Evolutionary conservation across 2,113 vertebrate species (phyloP), one percentile per base, ranked within the genome.

Genomic region (Setophaga kirtlandii): DNA sequence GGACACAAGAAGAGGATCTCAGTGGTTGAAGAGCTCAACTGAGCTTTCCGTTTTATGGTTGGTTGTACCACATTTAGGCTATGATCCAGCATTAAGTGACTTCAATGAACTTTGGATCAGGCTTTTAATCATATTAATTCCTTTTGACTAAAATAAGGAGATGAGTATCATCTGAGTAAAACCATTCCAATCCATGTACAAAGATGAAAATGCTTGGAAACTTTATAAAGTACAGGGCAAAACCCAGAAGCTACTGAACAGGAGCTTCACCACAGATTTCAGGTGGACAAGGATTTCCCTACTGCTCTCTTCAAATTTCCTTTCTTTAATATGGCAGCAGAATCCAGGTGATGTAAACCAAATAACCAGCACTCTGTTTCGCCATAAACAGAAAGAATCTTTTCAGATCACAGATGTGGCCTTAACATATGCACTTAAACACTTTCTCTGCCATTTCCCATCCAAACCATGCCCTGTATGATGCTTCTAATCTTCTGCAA

Each of bases 281-380:
- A 82, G 41, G 33, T 62, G 63, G 44, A 80, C 44, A 23, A 80
- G 50, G 39, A 90, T 69, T 76, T 73, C 74, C n/a, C 46, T 63
- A 63, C 35, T 27, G 56, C 19, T 70, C 63, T 96, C 91, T 81
- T 98, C 91, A 95, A 86, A 93, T 97, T 96, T 95, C 74, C 84
- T 97, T 95, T 93, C 92, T 95, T 92, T 91, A 95, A 80, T 69
- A 90, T 87, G 79, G 64, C 87, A 95, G 91, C 91, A 95, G 96
- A 97, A 97, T 97, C 89, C 93, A 96, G 79, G 64, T 88, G 89
- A 95, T 89, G 88, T 58, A 94, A 95, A 97, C 60, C 83, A 94
- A 95, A 94, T 88, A 97, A 93, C 94, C 96, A 96, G 95, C 92
- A 93, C 86, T 96, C 93, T 94, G 59, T 97, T 97, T 95, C 96